Percentiles rank a stretch among this genome's conserved stretches.
phyloP scores from a whole-genome alignment of 2,797 vertebrate species.

The Florisuga fusca region DNA sequence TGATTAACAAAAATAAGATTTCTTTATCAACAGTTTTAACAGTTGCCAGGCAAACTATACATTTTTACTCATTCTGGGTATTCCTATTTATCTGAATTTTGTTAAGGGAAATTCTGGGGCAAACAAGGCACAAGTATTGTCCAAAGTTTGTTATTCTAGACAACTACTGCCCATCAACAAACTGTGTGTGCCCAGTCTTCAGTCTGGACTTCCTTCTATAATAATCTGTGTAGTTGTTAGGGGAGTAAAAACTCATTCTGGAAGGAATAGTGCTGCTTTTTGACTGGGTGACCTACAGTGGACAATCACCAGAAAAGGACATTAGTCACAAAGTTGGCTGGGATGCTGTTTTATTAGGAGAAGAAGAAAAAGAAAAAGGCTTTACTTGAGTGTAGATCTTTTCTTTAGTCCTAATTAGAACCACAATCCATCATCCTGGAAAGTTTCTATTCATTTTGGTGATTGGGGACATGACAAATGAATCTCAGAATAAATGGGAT shows the following conservation, averaged over 20 bases:
- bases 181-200: background rate
- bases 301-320: slow-evolving; percentile 69
- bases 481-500: slow-evolving; percentile 92
- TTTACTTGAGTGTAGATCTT: slow-evolving; percentile 80
- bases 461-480: slow-evolving; percentile 96
- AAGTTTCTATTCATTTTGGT: slow-evolving; percentile 90
- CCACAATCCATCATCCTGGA: slow-evolving; percentile 88
- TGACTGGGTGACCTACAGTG: slow-evolving; percentile 80
- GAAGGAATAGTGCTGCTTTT: slow-evolving; percentile 44
- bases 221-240: slow-evolving; percentile 4
- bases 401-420: slow-evolving; percentile 90
- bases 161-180: background rate
- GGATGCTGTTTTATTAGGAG: slow-evolving; percentile 74
- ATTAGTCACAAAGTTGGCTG: slow-evolving; percentile 71
- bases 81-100: background rate
- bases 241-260: background rate
- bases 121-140: background rate
- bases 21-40: background rate
- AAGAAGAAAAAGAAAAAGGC: slow-evolving; percentile 68
- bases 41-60: background rate
- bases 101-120: background rate
- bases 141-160: background rate
- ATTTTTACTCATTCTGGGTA: background rate
- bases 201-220: background rate
- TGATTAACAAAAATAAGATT: background rate